phyloP scores from a whole-genome alignment of 2,797 vertebrate species.

The Labroides dimidiatus region DNA sequence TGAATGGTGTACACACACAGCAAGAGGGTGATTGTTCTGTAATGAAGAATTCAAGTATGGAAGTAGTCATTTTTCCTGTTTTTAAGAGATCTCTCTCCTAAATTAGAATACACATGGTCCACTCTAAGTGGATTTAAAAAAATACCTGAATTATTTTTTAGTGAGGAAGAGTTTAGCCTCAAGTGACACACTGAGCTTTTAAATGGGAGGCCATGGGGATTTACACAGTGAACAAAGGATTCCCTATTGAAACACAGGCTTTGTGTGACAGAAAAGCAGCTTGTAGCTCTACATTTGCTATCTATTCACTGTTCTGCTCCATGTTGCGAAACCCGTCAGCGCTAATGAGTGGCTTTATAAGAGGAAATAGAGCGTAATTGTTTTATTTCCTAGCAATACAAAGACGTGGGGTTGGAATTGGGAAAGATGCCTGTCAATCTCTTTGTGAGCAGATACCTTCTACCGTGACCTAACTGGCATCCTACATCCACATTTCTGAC shows the following conservation, averaged over 20 bases:
- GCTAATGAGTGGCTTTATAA: slow-evolving; percentile 76
- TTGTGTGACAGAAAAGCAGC: slow-evolving; percentile 71
- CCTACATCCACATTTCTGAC: slow-evolving; percentile 47
- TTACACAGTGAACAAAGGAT: slow-evolving; percentile 74
- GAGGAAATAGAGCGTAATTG: slow-evolving; percentile 77
- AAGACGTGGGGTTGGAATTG: slow-evolving; percentile 21
- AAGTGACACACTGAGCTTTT: slow-evolving; percentile 73
- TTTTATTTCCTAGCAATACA: slow-evolving; percentile 43
- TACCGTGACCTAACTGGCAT: slow-evolving; percentile 31
- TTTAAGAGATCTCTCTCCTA: slow-evolving; percentile 12
- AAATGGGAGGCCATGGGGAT: slow-evolving; percentile 69
- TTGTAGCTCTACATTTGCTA: slow-evolving; percentile 64
- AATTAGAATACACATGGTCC: slow-evolving; percentile 20
- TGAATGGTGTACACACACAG: no score
- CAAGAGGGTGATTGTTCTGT: no score
- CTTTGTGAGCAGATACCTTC: slow-evolving; percentile 20
- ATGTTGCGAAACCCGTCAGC: slow-evolving; percentile 71
- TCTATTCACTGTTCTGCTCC: slow-evolving; percentile 77
- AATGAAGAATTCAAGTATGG: background rate
- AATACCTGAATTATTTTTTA: slow-evolving; percentile 74
- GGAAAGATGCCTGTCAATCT: slow-evolving; percentile 54
- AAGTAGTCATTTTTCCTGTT: background rate
- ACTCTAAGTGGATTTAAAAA: slow-evolving; percentile 39
- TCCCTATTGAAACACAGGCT: slow-evolving; percentile 72
- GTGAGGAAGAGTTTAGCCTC: slow-evolving; percentile 73